Conservation (phyloP, 2,888 invertebrate genomes). For the Argyresthia goedartella region DNA sequence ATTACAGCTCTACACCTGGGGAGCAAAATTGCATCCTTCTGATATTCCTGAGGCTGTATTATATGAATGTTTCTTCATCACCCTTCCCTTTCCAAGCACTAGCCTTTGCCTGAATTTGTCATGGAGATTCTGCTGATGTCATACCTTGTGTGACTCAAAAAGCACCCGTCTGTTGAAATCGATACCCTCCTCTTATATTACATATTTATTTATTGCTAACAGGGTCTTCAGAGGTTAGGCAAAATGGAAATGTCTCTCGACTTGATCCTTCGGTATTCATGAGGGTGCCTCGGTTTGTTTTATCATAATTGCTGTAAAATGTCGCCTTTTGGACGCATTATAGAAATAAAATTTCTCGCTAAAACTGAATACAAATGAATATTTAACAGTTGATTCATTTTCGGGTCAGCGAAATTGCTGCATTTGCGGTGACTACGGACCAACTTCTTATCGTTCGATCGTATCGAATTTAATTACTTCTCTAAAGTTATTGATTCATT, state of each 20-base stretch:
- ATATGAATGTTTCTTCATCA: no score
- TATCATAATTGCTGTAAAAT: conserved; percentile 15
- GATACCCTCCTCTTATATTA: conserved; percentile 46
- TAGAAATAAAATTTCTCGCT: no score
- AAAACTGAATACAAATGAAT: not conserved
- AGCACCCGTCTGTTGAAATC: conserved; percentile 43
- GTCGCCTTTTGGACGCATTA: no score
- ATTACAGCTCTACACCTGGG: no score
- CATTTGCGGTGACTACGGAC: no score
- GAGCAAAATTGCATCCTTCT: no score
- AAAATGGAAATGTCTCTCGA: conserved; percentile 32
- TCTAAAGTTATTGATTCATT: no score
- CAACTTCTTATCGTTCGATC: no score
- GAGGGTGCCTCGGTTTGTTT: conserved; percentile 17
- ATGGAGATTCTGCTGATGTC: conserved; percentile 23
- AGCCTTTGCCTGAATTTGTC: not conserved
- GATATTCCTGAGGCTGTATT: no score
- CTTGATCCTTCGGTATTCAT: conserved; percentile 16
- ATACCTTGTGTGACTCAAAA: conserved; percentile 38
- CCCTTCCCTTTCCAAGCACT: no score
- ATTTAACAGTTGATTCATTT: conserved; percentile 1
- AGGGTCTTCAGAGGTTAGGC: conserved; percentile 27
- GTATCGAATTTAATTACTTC: no score
- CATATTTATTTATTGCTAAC: conserved; percentile 53
- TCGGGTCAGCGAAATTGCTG: not conserved